These are phyloP conservation scores for Muricea muricata DNA, from an alignment of 92 coral and sea anemone species.

Conservation along the genomic window DNA sequence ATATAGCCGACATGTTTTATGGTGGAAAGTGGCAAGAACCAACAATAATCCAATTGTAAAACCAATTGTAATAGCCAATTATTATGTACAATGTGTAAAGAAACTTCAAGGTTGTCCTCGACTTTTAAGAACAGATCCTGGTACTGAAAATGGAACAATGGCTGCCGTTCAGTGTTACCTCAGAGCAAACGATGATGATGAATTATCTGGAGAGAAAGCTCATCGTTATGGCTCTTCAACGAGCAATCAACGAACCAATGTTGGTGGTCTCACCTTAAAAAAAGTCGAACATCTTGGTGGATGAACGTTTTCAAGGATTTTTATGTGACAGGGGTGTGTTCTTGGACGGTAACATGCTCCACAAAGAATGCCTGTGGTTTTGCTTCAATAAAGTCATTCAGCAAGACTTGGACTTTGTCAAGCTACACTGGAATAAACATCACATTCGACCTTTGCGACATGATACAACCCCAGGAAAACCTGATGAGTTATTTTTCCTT, in stretches of 20 bases:
- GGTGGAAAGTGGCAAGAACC: slow-evolving; percentile 61
- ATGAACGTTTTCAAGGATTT: slow-evolving; percentile 32
- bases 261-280: slow-evolving; percentile 60
- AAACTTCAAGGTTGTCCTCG: slow-evolving; percentile 60
- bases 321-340: slow-evolving; percentile 45
- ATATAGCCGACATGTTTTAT: slow-evolving; percentile 38
- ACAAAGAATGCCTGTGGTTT: slow-evolving; percentile 29
- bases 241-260: slow-evolving; percentile 57
- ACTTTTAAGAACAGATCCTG: slow-evolving; percentile 62
- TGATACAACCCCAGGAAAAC: slow-evolving; percentile 44
- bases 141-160: slow-evolving; percentile 60
- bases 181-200: slow-evolving; percentile 33
- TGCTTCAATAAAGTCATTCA: slow-evolving; percentile 27
- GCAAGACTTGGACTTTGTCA: slow-evolving; percentile 41
- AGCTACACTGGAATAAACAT: slow-evolving; percentile 56
- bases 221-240: slow-evolving; percentile 63
- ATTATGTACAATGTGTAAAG: slow-evolving; percentile 49
- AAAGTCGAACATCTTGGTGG: slow-evolving; percentile 58
- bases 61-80: slow-evolving; percentile 47
- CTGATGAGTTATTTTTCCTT: slow-evolving; percentile 35
- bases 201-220: slow-evolving; percentile 59
- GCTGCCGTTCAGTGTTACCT: slow-evolving; percentile 51
- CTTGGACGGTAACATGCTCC: slow-evolving; percentile 33
- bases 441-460: slow-evolving; percentile 43
- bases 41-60: slow-evolving; percentile 61